phyloP scores from a whole-genome alignment of 2,113 vertebrate genomes.

The Daphoenositta chrysoptera region DNA sequence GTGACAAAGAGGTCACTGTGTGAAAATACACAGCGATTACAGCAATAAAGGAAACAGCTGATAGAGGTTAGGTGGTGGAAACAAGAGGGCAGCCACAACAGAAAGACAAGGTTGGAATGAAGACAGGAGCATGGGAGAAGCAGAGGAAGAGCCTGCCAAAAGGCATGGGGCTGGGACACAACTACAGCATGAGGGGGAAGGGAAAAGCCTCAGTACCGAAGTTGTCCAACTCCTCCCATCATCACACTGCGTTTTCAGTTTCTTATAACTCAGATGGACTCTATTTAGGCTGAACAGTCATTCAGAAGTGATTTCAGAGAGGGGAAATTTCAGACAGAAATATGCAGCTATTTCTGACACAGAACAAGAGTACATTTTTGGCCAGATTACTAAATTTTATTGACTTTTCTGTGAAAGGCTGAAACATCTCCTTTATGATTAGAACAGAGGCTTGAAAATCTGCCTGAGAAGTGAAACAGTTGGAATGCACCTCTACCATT shows the following conservation, averaged over 20 bases:
- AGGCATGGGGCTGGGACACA: background rate
- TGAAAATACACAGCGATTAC: conserved; percentile 40
- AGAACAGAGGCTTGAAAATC: background rate
- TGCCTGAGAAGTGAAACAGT: background rate
- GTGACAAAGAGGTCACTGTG: conserved; percentile 43
- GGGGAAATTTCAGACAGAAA: background rate
- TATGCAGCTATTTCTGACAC: background rate
- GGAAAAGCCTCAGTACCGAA: background rate
- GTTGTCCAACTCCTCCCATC: background rate
- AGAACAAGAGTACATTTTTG: background rate
- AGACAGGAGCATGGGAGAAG: background rate
- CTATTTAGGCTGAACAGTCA: background rate
- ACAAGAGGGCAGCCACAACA: conserved; percentile 19
- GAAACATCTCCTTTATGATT: background rate
- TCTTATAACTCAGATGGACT: background rate
- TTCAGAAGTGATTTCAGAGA: background rate
- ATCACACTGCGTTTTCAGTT: background rate
- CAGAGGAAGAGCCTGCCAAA: background rate
- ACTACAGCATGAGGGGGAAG: background rate
- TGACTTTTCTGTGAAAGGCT: background rate
- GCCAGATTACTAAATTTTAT: background rate
- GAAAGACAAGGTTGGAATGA: conserved; percentile 29
- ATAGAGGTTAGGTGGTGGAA: conserved; percentile 36
- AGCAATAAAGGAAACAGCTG: conserved; percentile 58
- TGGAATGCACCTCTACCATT: background rate